Base-by-base conservation (phyloP, 2,113 vertebrate genomes). In the Carassius gibelio region DNA sequence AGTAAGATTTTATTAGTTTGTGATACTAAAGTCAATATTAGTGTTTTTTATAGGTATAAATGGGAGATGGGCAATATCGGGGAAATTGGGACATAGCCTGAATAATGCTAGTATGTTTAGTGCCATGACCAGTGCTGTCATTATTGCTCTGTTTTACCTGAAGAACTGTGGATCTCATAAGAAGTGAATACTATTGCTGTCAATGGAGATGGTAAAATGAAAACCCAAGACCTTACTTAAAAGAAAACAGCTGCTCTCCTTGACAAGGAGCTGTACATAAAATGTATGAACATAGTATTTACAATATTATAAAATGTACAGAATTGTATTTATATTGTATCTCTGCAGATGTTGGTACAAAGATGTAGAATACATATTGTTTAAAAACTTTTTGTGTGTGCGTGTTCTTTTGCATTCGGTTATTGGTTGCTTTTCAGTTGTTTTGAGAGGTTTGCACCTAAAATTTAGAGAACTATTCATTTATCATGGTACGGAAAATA, bases 301-400 rank as follows among this genome's bases (percentile, higher is more conserved):
- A 92, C 94, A 93, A 91, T 96, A 95, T 95, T 96, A 95, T 94
- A 94, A 55, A 55, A 94, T 97, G 97, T 99, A 97, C 95, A 97
- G 94, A 96, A 94, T 93, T 98, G 96, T 99, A 98, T 98, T 99
- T 99, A 99, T 98, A 96, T 93, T 94, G 93, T 94, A 94, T 95
- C 93, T 93, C 93, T 93, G 93, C 89, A 92, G 93, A 93, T 93
- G 96, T 96, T 95, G 96, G 95, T 97, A 97, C 96, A 96, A 94
- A 92, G 75, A 95, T 96, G 96, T 96, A 97, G 96, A 98, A 97
- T 97, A 96, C 93, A 97, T 94, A 96, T 92, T 91, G 93, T 97
- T 96, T 96, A 94, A 93, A 92, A 61, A 21, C n/a, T 34, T 3
- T 61, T 19, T 17, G 30, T 72, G 17, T 71, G 62, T 77, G 21